Evolutionary conservation across 2,797 vertebrate species (phyloP), one percentile per base, ranked within the genome.

Genomic region (Hyperoplus immaculatus): DNA sequence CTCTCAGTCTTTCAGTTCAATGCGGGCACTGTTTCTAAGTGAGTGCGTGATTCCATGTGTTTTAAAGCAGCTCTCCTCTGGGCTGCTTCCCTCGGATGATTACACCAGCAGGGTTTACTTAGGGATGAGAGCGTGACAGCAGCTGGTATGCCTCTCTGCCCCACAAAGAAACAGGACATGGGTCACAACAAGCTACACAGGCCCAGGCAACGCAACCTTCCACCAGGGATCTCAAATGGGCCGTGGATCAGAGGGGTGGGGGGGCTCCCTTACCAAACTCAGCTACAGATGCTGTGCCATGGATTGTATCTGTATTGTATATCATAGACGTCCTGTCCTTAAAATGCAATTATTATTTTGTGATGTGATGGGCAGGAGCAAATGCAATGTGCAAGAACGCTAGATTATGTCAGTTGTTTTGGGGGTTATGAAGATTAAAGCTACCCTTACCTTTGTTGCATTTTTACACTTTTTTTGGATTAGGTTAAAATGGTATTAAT

Each of bases 101-200:
- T 89, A 89, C 81, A 62, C 85, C 90, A 91, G 85, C 56, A 84
- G 86, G 88, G 87, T 94, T 94, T 94, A 94, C 90, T 94, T 85
- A 88, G 88, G 88, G 85, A 85, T 88, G 92, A 81, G 84, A 92
- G 82, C 87, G 80, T 91, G 94, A 91, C 90, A 88, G 89, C 78
- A 90, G 84, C 89, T 95, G 93, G 89, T 92, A 92, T 83, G 88
- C 84, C 69, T 87, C 81, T 87, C 71, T 88, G 87, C 89, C 86
- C 29, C 86, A 79, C 64, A 80, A 86, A 82, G 85, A 86, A 29
- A 74, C 16, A 64, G 80, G 91, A 93, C 93, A 88, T 62, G 91
- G 94, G 90, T 94, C 88, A 92, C 75, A 89, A 83, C 90, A 83
- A 85, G 88, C 73, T 82, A 76, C 89, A 89, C 92, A 93, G 85